phyloP scores from a whole-genome alignment of 2,113 vertebrate genomes.

The Planiliza haematocheilus region DNA sequence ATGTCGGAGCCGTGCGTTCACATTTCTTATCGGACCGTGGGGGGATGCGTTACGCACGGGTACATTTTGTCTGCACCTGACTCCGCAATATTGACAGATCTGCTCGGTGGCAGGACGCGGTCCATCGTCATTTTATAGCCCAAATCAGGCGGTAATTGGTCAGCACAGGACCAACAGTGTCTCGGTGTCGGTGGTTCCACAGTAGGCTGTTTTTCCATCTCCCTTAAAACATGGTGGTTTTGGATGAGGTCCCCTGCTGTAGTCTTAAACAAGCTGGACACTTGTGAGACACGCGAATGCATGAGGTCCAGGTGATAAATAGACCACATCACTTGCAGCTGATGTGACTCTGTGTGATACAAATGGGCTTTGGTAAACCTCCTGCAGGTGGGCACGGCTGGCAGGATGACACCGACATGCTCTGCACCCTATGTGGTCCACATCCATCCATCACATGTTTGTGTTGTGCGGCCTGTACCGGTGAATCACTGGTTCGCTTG shows the following conservation, averaged over 20 bases:
- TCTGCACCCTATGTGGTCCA: neutral
- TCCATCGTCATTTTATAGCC: constrained; percentile 19
- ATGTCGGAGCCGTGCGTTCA: constrained; percentile 1
- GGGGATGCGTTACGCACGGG: constrained; percentile 60
- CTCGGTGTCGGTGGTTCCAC: neutral
- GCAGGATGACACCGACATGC: constrained; percentile 17
- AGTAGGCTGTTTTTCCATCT: too few relatives aligned
- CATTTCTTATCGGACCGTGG: neutral
- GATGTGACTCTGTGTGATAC: constrained; percentile 23
- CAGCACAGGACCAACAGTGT: neutral
- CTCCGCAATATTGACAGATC: constrained; percentile 41
- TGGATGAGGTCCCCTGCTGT: constrained; percentile 18
- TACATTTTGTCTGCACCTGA: constrained; percentile 61
- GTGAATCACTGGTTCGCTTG: neutral
- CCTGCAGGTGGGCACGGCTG: neutral
- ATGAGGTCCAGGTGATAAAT: constrained; percentile 11
- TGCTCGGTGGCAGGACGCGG: constrained; percentile 30
- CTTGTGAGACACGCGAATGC: constrained; percentile 10
- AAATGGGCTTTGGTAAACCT: neutral
- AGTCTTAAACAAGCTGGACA: neutral
- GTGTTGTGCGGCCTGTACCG: neutral
- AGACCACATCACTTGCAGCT: constrained; percentile 30
- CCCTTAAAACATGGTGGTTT: neutral
- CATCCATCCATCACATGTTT: neutral
- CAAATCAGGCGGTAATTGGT: constrained; percentile 22